phyloP scores from a whole-genome alignment of 2,797 vertebrate species.

The Bovichtus diacanthus region DNA sequence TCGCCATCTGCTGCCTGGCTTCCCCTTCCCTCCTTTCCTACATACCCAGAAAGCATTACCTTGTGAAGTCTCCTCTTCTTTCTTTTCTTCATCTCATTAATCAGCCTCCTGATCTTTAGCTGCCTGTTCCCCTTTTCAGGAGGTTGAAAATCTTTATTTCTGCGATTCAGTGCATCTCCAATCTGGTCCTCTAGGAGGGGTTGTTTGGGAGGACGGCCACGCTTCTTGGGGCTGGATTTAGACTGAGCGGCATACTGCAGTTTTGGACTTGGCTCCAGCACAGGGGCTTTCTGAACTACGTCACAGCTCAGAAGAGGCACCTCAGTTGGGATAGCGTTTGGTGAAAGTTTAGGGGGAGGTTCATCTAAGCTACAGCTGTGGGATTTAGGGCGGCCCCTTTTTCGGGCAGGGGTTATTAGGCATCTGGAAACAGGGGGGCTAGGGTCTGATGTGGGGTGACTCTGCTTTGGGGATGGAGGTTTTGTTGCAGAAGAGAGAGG shows the following conservation, averaged over 20 bases:
- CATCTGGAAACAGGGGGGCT: slow-evolving; percentile 76
- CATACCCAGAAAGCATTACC: slow-evolving; percentile 87
- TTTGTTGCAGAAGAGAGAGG: slow-evolving; percentile 63
- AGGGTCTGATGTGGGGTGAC: slow-evolving; percentile 51
- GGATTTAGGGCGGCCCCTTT: slow-evolving; percentile 91
- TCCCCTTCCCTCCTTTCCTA: slow-evolving; percentile 63
- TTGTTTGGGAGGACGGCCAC: slow-evolving; percentile 87
- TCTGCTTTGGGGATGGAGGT: slow-evolving; percentile 72
- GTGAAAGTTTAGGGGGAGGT: slow-evolving; percentile 84
- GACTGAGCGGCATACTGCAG: slow-evolving; percentile 57
- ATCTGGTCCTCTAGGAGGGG: slow-evolving; percentile 50
- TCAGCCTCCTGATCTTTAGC: slow-evolving; percentile 94
- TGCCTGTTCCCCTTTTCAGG: slow-evolving; percentile 89
- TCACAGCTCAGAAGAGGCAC: slow-evolving; percentile 71
- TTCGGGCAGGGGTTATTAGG: slow-evolving; percentile 70
- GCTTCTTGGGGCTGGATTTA: slow-evolving; percentile 90
- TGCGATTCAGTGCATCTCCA: slow-evolving; percentile 71
- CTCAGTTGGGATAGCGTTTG: slow-evolving; percentile 80
- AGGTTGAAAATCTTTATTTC: slow-evolving; percentile 60
- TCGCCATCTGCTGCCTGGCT: slow-evolving; percentile 60
- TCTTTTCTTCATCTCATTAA: slow-evolving; percentile 97
- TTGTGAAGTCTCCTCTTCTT: slow-evolving; percentile 94
- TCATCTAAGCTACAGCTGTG: slow-evolving; percentile 88
- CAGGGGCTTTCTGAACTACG: slow-evolving; percentile 84
- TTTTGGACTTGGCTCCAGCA: slow-evolving; percentile 85